Evolutionary conservation across 2,113 vertebrate species (phyloP).

Genomic region (Emydocephalus ijimae): DNA sequence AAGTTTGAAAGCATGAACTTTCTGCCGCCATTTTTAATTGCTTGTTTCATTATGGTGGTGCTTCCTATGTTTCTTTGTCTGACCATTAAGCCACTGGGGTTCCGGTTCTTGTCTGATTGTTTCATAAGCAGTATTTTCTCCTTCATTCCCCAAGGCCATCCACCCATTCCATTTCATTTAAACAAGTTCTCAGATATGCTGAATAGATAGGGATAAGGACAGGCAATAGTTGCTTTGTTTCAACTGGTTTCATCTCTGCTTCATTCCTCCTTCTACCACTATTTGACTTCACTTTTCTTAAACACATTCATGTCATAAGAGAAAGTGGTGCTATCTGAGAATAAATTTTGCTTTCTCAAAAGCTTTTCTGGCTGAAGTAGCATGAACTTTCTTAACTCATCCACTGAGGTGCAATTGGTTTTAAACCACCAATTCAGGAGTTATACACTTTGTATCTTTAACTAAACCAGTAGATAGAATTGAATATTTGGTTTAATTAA

Average conservation of each 20-base stretch:
- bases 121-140: not conserved
- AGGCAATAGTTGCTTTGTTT: not conserved
- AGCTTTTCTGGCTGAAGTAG: not conserved
- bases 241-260: not conserved
- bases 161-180: not conserved
- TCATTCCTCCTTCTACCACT: no score
- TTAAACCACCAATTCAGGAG: not conserved
- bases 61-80: not conserved
- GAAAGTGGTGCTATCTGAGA: not conserved
- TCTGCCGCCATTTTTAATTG: not conserved
- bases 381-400: not conserved
- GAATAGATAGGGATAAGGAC: not conserved
- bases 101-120: not conserved
- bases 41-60: not conserved
- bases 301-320: not conserved
- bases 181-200: not conserved
- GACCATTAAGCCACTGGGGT: not conserved
- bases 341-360: not conserved
- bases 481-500: not conserved
- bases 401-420: not conserved
- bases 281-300: not conserved
- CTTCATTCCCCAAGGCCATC: not conserved
- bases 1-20: not conserved
- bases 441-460: not conserved
- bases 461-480: not conserved